phyloP scores from a whole-genome alignment of 2,797 vertebrate species.

The Scomberomorus guttatus region DNA sequence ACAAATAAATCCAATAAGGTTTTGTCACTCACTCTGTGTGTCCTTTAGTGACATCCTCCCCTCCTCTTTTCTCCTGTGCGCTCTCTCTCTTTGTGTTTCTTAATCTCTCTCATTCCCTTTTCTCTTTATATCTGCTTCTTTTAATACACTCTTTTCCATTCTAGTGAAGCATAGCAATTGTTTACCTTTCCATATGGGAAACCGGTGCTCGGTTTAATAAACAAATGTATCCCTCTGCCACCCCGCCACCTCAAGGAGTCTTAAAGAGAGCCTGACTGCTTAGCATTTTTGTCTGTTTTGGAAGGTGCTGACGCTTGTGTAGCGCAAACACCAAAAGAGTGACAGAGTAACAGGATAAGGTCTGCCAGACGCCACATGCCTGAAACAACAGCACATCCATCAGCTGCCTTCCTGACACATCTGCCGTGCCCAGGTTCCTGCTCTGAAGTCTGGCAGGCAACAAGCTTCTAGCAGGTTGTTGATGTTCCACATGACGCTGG shows the following conservation, averaged over 20 bases:
- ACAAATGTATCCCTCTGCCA: slow-evolving; percentile 35
- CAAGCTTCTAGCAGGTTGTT: slow-evolving; percentile 40
- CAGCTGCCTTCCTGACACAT: slow-evolving; percentile 42
- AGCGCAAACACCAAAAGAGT: slow-evolving; percentile 38
- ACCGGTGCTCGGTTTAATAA: slow-evolving; percentile 52
- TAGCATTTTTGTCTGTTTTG: slow-evolving; percentile 39
- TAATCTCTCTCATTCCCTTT: slow-evolving; percentile 14
- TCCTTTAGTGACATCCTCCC: slow-evolving; percentile 71
- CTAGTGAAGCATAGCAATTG: slow-evolving; percentile 45
- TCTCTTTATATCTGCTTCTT: slow-evolving; percentile 39
- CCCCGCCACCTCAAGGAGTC: slow-evolving; percentile 28
- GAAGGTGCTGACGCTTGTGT: slow-evolving; percentile 39
- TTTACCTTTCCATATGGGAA: slow-evolving; percentile 65
- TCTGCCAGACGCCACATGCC: slow-evolving; percentile 52
- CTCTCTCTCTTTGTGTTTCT: slow-evolving; percentile 4
- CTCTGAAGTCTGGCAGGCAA: slow-evolving; percentile 38
- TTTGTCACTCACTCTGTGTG: slow-evolving; percentile 81
- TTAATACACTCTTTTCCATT: slow-evolving; percentile 39
- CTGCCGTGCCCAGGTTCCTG: slow-evolving; percentile 34
- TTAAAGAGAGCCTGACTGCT: slow-evolving; percentile 42
- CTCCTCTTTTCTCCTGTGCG: slow-evolving; percentile 15
- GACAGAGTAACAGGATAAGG: slow-evolving; percentile 49
- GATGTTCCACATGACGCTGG: slow-evolving; percentile 41
- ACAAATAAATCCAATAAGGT: slow-evolving; percentile 87
- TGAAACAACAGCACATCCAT: slow-evolving; percentile 65